Evolutionary conservation across 2,888 invertebrate genomes (phyloP).

Genomic region (Ormyrus rosae): DNA sequence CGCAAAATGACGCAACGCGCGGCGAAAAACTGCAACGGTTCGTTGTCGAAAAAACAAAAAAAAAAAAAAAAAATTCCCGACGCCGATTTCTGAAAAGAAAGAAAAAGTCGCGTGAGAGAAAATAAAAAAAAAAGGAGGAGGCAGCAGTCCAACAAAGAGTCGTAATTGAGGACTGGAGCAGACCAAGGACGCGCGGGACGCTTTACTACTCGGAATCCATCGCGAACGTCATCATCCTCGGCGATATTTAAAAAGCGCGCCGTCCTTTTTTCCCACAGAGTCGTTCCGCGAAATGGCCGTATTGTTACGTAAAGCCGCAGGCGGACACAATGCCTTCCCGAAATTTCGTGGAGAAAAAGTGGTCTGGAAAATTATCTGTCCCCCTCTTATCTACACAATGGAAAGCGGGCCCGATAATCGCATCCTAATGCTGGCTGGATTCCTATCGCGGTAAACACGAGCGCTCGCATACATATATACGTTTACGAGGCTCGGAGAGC

Average conservation of each 20-base stretch:
- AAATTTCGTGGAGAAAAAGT: no score
- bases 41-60: no score
- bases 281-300: constrained; percentile 10
- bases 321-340: no score
- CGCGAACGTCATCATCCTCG: constrained; percentile 42
- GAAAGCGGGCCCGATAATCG: no score
- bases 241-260: constrained; percentile 57
- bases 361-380: no score
- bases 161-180: constrained; percentile 48
- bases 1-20: constrained; percentile 50
- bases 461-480: not conserved
- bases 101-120: constrained; percentile 19
- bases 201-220: constrained; percentile 51
- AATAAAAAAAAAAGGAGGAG: not conserved
- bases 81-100: constrained; percentile 17
- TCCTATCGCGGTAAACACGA: not conserved
- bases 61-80: no score
- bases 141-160: constrained; percentile 33
- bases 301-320: no score
- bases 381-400: not conserved
- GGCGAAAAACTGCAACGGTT: no score
- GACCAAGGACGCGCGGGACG: constrained; percentile 42
- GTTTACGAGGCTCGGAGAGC: not conserved
- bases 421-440: not conserved
- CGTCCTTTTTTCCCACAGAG: constrained; percentile 26